These are phyloP conservation scores for Paguma larvata DNA, from an alignment of 2,797 vertebrate genomes.

Conservation along the genomic window DNA sequence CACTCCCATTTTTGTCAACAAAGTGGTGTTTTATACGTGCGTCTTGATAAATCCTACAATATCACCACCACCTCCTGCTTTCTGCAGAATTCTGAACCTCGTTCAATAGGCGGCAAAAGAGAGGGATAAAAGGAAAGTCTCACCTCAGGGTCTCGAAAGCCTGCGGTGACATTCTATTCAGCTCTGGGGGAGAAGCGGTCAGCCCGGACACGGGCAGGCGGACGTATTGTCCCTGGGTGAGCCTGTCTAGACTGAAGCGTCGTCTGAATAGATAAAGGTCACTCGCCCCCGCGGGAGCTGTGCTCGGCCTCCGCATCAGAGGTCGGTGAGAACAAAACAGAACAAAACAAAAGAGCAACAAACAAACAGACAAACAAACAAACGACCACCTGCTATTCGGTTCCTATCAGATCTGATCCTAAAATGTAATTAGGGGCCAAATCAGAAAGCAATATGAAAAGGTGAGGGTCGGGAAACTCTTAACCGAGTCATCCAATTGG, in stretches of 20 bases:
- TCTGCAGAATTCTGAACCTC: neutral
- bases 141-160: neutral
- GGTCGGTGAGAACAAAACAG: neutral
- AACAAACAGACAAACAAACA: neutral
- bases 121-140: too few species aligned
- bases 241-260: neutral
- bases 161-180: accelerated
- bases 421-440: neutral
- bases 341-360: neutral
- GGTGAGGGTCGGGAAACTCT: too few species aligned
- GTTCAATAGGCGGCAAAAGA: neutral
- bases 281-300: accelerated
- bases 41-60: neutral
- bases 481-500: neutral
- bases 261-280: neutral
- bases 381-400: too few species aligned
- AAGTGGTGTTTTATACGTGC: accelerated
- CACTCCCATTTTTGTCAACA: accelerated
- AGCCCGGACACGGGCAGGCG: accelerated
- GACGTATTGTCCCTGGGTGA: accelerated
- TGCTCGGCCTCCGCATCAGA: neutral
- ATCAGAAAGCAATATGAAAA: neutral
- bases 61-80: accelerated
- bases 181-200: accelerated
- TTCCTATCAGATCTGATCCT: neutral